These are phyloP conservation scores for Sardina pilchardus DNA, from an alignment of 2,113 vertebrate species.

Conservation along the genomic window DNA sequence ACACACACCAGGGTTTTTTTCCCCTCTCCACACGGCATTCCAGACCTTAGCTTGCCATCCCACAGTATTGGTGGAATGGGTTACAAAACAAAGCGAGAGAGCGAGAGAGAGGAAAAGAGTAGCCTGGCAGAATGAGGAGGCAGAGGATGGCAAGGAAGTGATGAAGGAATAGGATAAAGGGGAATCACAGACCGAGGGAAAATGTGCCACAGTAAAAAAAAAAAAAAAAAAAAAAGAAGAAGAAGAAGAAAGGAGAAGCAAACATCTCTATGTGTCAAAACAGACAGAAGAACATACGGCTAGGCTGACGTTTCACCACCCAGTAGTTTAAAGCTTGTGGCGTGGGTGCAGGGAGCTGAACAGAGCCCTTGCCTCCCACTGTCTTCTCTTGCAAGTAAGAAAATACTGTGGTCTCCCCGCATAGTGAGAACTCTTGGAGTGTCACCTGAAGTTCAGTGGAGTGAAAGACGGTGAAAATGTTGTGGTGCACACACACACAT, in stretches of 20 bases:
- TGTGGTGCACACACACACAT: not conserved
- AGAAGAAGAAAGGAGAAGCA: no score
- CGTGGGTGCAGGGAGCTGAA: not conserved
- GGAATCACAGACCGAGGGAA: not conserved
- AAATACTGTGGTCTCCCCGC: slow-evolving; percentile 2
- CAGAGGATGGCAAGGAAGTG: slow-evolving; percentile 10
- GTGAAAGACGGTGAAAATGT: not conserved
- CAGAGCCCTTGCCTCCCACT: not conserved
- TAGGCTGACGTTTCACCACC: not conserved
- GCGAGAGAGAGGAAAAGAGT: not conserved
- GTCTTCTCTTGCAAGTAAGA: not conserved
- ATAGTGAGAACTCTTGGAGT: not conserved
- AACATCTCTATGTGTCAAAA: slow-evolving; percentile 16
- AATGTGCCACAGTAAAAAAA: not conserved
- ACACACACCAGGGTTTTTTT: not conserved
- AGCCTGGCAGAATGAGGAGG: not conserved
- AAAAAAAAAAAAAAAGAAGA: no score
- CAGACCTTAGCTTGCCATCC: not conserved
- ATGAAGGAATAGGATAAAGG: not conserved
- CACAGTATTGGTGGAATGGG: slow-evolving; percentile 5
- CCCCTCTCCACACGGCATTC: slow-evolving; percentile 1
- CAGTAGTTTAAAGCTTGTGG: slow-evolving; percentile 2
- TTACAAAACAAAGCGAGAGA: not conserved
- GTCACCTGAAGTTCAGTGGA: slow-evolving; percentile 15
- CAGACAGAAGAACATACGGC: not conserved